A percentile compares a stretch with the other conserved stretches of the same genome.
Conservation (phyloP, 2,113 vertebrate species). For the Gorsachius goisagi region DNA sequence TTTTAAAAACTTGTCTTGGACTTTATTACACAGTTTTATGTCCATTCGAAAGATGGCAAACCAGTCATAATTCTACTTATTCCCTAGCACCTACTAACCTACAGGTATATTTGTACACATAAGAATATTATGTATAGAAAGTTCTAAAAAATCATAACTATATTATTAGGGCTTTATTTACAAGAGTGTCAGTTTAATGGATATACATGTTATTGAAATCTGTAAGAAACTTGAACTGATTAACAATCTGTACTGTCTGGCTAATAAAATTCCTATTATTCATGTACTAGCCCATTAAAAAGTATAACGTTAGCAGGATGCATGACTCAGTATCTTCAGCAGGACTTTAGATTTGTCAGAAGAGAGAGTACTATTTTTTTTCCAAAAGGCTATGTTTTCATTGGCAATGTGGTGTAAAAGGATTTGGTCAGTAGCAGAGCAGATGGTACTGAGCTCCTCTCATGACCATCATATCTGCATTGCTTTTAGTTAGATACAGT, state of each 20-base stretch:
- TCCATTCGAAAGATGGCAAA: background rate
- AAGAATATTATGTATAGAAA: background rate
- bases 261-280: constrained; percentile 9
- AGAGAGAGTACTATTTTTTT: background rate
- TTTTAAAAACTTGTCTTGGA: background rate
- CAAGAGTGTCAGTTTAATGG: background rate
- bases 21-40: background rate
- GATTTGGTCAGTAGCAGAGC: constrained; percentile 16
- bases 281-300: background rate
- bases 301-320: background rate
- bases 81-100: background rate
- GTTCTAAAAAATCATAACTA: background rate
- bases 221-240: background rate
- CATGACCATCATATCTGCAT: constrained; percentile 12
- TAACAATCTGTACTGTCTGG: background rate
- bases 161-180: background rate
- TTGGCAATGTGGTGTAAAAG: background rate
- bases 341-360: background rate
- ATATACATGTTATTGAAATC: background rate
- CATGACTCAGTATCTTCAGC: background rate
- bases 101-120: background rate
- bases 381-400: background rate
- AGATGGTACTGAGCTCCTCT: constrained; percentile 7
- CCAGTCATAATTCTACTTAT: background rate
- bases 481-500: constrained; percentile 27